Conservation (phyloP, 2,888 invertebrate genomes). For the Drosophila robusta region DNA sequence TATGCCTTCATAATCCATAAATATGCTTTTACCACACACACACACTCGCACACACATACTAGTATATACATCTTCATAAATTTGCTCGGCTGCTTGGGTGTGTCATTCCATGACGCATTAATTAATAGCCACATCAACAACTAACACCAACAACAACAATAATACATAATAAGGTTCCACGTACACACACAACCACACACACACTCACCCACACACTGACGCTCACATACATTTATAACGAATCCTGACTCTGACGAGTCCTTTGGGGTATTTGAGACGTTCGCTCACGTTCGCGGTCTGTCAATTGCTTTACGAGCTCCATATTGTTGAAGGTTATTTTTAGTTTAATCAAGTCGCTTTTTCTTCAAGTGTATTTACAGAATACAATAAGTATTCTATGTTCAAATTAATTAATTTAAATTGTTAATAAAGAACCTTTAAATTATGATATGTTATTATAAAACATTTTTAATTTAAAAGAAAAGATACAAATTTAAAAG, state of each 20-base stretch:
- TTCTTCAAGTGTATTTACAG: not conserved
- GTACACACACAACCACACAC: conserved; percentile 17
- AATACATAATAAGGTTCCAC: conserved; percentile 47
- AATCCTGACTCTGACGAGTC: conserved; percentile 60
- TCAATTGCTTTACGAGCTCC: conserved; percentile 57
- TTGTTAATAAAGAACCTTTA: no score
- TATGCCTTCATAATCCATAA: conserved; percentile 82
- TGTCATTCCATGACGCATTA: conserved; percentile 81
- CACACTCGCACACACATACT: conserved; percentile 26
- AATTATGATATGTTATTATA: no score
- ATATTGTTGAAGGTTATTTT: conserved; percentile 38
- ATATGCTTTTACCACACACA: conserved; percentile 71
- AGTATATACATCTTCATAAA: conserved; percentile 74
- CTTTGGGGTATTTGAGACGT: conserved; percentile 53
- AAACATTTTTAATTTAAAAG: no score
- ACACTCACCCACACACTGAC: not conserved
- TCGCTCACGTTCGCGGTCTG: conserved; percentile 69
- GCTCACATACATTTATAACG: conserved; percentile 18
- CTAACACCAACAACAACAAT: conserved; percentile 60
- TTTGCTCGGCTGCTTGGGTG: conserved; percentile 67
- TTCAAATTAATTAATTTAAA: no score
- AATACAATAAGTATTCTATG: no score
- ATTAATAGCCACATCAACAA: conserved; percentile 82
- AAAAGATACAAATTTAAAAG: no score
- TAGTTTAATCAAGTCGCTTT: not conserved